Percentiles rank a stretch among this genome's conserved stretches.
These are phyloP conservation scores for Speoplatyrhinus poulsoni DNA, from an alignment of 2,113 vertebrate species.

Conservation along the genomic window DNA sequence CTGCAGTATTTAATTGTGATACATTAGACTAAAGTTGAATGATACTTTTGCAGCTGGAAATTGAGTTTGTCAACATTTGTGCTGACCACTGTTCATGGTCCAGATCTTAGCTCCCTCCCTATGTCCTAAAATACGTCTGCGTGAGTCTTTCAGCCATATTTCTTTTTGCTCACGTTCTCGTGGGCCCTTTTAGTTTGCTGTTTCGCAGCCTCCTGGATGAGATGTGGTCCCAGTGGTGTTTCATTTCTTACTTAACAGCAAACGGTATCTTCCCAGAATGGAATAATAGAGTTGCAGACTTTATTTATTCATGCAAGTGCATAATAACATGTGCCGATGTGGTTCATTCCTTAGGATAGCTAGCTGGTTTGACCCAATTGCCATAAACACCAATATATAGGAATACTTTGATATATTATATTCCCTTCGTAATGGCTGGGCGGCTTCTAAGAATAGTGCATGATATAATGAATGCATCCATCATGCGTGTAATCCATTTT, in stretches of 20 bases:
- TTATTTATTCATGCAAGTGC: conserved; percentile 66
- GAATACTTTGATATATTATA: conserved; percentile 40
- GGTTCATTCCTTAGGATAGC: conserved; percentile 46
- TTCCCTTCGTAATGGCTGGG: conserved; percentile 54
- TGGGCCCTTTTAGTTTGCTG: conserved; percentile 40
- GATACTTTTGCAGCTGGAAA: conserved; percentile 42
- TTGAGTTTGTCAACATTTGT: conserved; percentile 36
- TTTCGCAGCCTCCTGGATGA: conserved; percentile 41
- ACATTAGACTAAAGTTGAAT: conserved; percentile 35
- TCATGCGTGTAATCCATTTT: conserved; percentile 51
- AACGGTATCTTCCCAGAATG: conserved; percentile 57
- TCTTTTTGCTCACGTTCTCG: conserved; percentile 40
- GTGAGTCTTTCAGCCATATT: conserved; percentile 28
- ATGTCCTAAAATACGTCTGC: conserved; percentile 12
- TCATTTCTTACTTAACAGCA: conserved; percentile 57
- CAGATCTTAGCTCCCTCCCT: conserved; percentile 31
- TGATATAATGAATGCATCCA: conserved; percentile 39
- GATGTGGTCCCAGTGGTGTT: conserved; percentile 63
- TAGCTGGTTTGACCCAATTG: conserved; percentile 64
- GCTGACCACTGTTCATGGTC: conserved; percentile 32
- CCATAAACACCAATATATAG: conserved; percentile 28
- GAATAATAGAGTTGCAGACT: conserved; percentile 53
- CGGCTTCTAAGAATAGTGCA: conserved; percentile 34
- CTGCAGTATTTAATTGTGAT: conserved; percentile 21
- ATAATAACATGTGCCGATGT: conserved; percentile 47